phyloP scores from a whole-genome alignment of 2,797 vertebrate genomes.

The Prionace glauca region DNA sequence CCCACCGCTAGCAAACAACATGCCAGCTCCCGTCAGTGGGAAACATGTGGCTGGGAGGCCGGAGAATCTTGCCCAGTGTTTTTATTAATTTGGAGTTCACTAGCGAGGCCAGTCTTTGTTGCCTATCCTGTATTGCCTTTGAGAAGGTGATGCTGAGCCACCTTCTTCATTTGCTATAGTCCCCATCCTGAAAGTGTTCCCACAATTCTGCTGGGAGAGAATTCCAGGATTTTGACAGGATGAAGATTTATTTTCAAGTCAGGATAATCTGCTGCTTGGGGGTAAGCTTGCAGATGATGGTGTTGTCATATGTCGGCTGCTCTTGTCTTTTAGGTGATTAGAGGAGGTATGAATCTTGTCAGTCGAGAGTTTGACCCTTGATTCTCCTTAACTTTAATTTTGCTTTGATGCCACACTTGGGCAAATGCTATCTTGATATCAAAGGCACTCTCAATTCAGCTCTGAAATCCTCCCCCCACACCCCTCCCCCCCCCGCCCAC shows the following conservation, averaged over 20 bases:
- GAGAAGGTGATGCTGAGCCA: neutral
- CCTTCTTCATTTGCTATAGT: neutral
- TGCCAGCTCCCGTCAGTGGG: too few species aligned
- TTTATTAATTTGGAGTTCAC: neutral
- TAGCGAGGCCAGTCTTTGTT: neutral
- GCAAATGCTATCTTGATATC: neutral
- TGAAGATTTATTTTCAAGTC: neutral
- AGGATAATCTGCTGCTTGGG: neutral
- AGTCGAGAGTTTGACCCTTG: neutral
- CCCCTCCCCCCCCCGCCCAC: too few species aligned
- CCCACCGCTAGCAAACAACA: too few species aligned
- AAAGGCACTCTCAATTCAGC: neutral
- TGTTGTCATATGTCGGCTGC: neutral
- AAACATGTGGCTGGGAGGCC: too few species aligned
- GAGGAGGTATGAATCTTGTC: neutral
- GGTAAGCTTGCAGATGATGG: neutral
- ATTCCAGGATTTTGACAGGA: neutral
- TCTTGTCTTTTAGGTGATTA: neutral
- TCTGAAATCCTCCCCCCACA: too few species aligned
- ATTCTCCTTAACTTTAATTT: neutral
- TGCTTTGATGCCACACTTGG: neutral
- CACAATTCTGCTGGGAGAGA: neutral
- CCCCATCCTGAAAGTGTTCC: neutral
- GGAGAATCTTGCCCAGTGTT: neutral
- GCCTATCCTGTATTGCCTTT: neutral